Base-by-base conservation (phyloP, 2,113 vertebrate genomes). In the Tyrannus savana region DNA sequence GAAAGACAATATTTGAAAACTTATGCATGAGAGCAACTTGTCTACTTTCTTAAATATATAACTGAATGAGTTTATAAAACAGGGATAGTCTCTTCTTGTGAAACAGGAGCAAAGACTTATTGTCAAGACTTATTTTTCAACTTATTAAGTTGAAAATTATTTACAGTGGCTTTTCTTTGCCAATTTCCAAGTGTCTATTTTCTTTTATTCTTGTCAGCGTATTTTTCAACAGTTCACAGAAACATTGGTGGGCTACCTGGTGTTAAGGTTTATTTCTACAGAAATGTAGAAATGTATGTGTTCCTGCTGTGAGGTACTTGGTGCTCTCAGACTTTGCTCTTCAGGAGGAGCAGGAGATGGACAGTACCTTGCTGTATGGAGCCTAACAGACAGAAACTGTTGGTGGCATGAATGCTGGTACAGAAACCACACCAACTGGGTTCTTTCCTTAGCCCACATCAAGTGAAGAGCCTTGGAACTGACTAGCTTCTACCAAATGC, bases 161-260 rank as follows among this genome's bases (percentile, higher is more conserved):
- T 95, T 94, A 81, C 79, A 81, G 31, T 84, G 60, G 19, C 31
- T 89, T 94, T 90, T 84, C 56, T 84, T 66, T 95, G 80, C 89
- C 66, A 89, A 68, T 84, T 93, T 86, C 52, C 19, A 24, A 75
- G 89, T 52, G 1, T 39, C 37, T 80, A 8, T 41, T 75, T 91
- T 87, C 55, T 50, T 55, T 55, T 74, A 80, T 89, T 93, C 49
- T 95, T 75, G 79, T 68, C 85, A 93, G 49, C 49, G 8, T 96
- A 49, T 83, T 94, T 95, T 95, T 92, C 72, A 87, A 3, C 73
- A 87, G 56, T 90, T 90, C 73, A 84, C 85, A 92, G 58, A 84
- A 89, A 21, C 46, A 14, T 10, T 42, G 72, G 33, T 81, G 76
- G 44, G 47, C 64, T 92, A 67, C 81, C 64, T 66, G 52, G 15